Conservation (phyloP, 2,888 invertebrate species). For the Belgica antarctica region DNA sequence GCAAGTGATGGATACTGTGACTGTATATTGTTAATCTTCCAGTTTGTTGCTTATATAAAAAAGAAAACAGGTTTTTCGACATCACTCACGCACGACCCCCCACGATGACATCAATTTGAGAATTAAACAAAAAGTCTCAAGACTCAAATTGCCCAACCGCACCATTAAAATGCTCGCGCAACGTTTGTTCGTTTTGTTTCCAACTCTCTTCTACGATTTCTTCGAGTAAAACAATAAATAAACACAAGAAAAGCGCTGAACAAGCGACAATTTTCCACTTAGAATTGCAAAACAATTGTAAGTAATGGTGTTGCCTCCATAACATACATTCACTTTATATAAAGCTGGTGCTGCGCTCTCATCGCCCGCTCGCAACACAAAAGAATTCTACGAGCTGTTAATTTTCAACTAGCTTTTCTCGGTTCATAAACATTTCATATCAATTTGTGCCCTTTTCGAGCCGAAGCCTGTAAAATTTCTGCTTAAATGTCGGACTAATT, state of each 20-base stretch:
- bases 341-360: conserved; percentile 6
- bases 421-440: not conserved
- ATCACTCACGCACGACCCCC: too few species aligned
- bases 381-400: conserved; percentile 35
- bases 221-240: conserved; percentile 8
- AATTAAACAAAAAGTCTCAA: conserved; percentile 10
- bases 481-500: conserved; percentile 28
- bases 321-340: conserved; percentile 34
- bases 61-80: too few species aligned
- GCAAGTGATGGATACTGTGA: too few species aligned
- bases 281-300: conserved; percentile 38
- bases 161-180: conserved; percentile 16
- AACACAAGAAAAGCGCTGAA: not conserved
- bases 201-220: conserved; percentile 15
- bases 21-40: too few species aligned
- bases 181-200: conserved; percentile 8
- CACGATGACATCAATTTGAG: conserved; percentile 22
- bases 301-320: conserved; percentile 36
- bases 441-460: conserved; percentile 6
- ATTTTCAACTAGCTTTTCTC: conserved; percentile 18
- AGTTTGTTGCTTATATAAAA: too few species aligned
- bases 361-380: not conserved
- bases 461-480: not conserved
- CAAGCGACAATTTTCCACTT: conserved; percentile 41
- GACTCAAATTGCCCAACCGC: conserved; percentile 32